phyloP scores from a whole-genome alignment of 2,888 invertebrate genomes.

The Chloroclysta siterata region DNA sequence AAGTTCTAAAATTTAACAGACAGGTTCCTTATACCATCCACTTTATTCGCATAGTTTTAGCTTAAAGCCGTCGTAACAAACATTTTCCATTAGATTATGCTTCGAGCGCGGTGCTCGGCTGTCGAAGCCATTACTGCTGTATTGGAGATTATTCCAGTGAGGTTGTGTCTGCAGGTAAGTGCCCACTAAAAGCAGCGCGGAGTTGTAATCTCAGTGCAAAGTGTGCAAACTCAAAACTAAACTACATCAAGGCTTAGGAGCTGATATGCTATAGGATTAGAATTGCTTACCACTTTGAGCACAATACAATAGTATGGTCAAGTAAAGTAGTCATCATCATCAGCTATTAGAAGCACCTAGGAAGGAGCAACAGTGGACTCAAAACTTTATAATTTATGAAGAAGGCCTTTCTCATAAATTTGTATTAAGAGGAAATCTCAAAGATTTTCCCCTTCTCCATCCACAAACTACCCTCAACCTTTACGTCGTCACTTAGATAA shows the following conservation, averaged over 20 bases:
- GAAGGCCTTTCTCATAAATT: too few relatives aligned
- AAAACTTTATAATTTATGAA: too few relatives aligned
- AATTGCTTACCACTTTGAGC: not conserved
- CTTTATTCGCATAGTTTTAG: slow-evolving; percentile 29
- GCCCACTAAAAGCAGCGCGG: slow-evolving; percentile 4
- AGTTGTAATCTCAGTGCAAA: slow-evolving; percentile 8
- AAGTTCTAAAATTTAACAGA: slow-evolving; percentile 23
- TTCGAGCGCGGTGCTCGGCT: slow-evolving; percentile 20
- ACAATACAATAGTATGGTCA: not conserved
- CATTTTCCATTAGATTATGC: slow-evolving; percentile 54
- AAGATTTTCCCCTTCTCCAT: too few relatives aligned
- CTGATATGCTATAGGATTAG: not conserved
- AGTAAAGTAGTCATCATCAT: too few relatives aligned
- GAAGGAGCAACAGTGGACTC: too few relatives aligned
- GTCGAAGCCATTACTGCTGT: slow-evolving; percentile 21
- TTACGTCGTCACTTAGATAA: too few relatives aligned
- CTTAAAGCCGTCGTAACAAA: slow-evolving; percentile 44
- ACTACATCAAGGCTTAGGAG: not conserved
- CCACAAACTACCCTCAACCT: too few relatives aligned
- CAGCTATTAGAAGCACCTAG: too few relatives aligned
- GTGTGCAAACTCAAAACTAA: slow-evolving; percentile 6
- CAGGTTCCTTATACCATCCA: slow-evolving; percentile 5
- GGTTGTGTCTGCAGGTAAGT: slow-evolving; percentile 21
- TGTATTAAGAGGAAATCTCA: too few relatives aligned
- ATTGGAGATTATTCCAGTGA: slow-evolving; percentile 28